These are phyloP conservation scores for Coreoperca whiteheadi DNA, from an alignment of 2,113 vertebrate species.

Conservation along the genomic window DNA sequence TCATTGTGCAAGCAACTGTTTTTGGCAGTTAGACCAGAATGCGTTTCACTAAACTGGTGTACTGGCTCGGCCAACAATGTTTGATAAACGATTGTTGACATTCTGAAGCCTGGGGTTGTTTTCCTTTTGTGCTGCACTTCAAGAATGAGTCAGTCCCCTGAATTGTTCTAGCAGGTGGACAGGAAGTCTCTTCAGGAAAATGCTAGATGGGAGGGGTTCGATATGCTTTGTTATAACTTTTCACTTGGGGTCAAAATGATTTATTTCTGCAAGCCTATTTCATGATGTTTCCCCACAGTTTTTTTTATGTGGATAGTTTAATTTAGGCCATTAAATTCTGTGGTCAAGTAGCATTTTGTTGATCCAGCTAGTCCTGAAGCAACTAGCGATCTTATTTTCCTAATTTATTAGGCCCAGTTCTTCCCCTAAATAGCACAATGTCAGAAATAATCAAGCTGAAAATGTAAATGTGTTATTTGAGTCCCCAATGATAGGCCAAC, in stretches of 20 bases:
- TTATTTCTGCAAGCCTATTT: constrained; percentile 4
- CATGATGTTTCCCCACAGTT: not conserved
- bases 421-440: not conserved
- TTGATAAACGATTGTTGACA: constrained; percentile 72
- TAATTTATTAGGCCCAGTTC: not conserved
- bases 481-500: constrained; percentile 36
- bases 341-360: not conserved
- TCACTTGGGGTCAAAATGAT: constrained; percentile 28
- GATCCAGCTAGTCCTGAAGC: not conserved
- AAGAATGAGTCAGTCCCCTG: constrained; percentile 68
- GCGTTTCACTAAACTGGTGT: constrained; percentile 20
- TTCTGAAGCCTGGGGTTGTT: constrained; percentile 62
- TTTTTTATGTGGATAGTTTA: not conserved
- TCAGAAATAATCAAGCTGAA: not conserved
- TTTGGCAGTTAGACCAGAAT: constrained; percentile 12
- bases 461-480: constrained; percentile 50
- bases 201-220: constrained; percentile 60
- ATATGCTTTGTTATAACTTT: constrained; percentile 64
- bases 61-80: constrained; percentile 27
- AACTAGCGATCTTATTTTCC: not conserved
- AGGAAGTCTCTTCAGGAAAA: constrained; percentile 85
- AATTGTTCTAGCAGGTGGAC: constrained; percentile 83
- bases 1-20: constrained; percentile 22
- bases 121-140: constrained; percentile 64
- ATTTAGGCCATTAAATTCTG: not conserved